Base-by-base conservation (phyloP, 1,140 invertebrate species). In the Heliconius himera region DNA sequence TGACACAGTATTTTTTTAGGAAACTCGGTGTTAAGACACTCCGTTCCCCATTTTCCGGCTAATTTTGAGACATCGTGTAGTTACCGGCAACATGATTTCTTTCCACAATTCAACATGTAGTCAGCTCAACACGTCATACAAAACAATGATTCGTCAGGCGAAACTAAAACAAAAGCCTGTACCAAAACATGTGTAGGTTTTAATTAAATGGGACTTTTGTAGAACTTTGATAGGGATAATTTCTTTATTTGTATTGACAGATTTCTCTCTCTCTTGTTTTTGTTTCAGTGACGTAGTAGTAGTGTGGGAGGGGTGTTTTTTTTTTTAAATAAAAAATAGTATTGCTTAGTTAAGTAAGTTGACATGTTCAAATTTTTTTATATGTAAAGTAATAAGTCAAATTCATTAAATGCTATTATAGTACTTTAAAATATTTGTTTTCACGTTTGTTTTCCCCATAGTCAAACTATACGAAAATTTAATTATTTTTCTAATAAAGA, bases 201-300 rank as follows among this genome's bases (percentile, higher is more conserved):
- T 85, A 83, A 85, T 85, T 79, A 85, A 83, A 78, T 80, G 74
- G 74, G 79, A 85, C 74, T 83, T 66, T 80, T 82, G 74, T 75
- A 36, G 36, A 66, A 70, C 29, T 79, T 79, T 78, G 73, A 81
- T 81, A 78, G 79, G 79, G 81, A 76, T 82, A 73, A 80, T 29
- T 33, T 70, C 73, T 80, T 81, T 81, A 84, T 82, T 81, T 76
- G 75, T 82, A 84, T 84, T 82, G 83, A 82, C 83, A 80, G 13
- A 56, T 75, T 81, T 80, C n/a, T n/a, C n/a, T n/a, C n/a, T n/a
- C n/a, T n/a, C 78, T 82, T 82, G 78, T 84, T 74, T 77, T 49
- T 16, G 26, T 66, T 66, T 22, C 26, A 16, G 26, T 16, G 26
- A 66, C 60, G 11, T 26, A 29, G 26, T 22, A 20, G 13, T 1